Evolutionary conservation across 1,140 invertebrate genomes (phyloP), one percentile per base, ranked within the genome.

Genomic region (Rhopalosiphum padi): DNA sequence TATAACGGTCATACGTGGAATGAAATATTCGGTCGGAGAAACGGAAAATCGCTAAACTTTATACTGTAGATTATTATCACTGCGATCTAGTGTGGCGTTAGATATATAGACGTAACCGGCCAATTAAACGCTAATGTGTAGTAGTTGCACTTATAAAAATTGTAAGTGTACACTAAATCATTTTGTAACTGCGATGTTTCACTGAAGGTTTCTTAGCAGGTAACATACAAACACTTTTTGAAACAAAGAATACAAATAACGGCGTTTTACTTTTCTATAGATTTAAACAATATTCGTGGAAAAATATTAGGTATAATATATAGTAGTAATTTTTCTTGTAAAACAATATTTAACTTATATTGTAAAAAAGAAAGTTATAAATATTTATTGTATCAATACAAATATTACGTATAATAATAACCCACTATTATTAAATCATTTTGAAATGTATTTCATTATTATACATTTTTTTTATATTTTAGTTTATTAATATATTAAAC

Each of bases 101-200:
- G 41, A 46, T 51, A 88, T 87, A 88, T 51, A 88, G 21, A 51
- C 48, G 46, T 88, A 35, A 48, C 46, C 25, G 37, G 46, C 86
- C 46, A 88, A 88, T 88, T 88, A 88, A 51, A 88, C 86, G 37
- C 30, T 88, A 51, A 88, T 88, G 86, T 51, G 48, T 88, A 88
- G 60, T 85, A 85, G 86, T 87, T 30, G 43, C 86, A 87, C 43
- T 87, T 87, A 87, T n/a, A 85, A 87, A 48, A 88, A 51, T 22
- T 88, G 30, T 88, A 88, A 88, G 46, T 51, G 86, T 88, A 88
- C 22, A 88, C 7, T 88, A 88, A 88, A 88, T 88, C 86, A 88
- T 88, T 21, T 48, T n/a, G 86, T 51, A n/a, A 88, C 86, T 11
- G 86, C 8, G 30, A 43, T 51, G n/a, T 88, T 51, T 87, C 43